Base-by-base conservation (phyloP, 2,888 invertebrate species). In the Nemotelus nigrinus region DNA sequence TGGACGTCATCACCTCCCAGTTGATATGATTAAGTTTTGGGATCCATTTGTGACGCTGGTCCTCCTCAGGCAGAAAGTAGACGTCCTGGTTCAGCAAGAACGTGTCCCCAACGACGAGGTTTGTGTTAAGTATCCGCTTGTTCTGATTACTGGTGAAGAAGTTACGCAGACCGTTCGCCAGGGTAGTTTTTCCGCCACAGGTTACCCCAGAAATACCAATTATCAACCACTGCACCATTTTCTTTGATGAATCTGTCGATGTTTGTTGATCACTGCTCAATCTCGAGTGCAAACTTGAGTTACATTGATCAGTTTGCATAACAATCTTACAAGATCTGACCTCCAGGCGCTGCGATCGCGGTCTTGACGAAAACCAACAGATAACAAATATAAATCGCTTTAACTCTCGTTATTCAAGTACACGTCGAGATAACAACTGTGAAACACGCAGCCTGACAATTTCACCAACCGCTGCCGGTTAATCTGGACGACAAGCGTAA, bases 161-260 rank as follows among this genome's bases (percentile, higher is more conserved):
- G 25, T 86, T 84, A 3, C 85, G 86, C 39, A 96, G 83, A 77
- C 88, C 87, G 75, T 88, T 89, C 0, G 94, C 90, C 55, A 95
- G 84, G 0, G 93, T 92, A 0, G 94, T 93, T 87, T 96, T 96
- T 0, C 96, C 96, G 41, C 94, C 93, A 83, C 94, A 94, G 0
- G 96, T 96, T 2, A 93, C 93, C 1, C 96, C 94, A 57, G 93
- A 92, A 80, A 96, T 90, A 5, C 94, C 95, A 78, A 93, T 87
- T 74, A 93, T 86, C 57, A 90, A 81, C 90, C 90, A 91, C 80
- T 86, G 89, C 83, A 82, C 90, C 85, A 83, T 90, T 79, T 87
- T 65, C 10, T 44, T 7, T n/a, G 48, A 5, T 25, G 45, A 43
- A 4, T 8, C 65, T 8, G 41, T 5, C 10, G 53, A 53, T 0